A percentile compares a stretch with the other conserved stretches of the same genome.
These are phyloP conservation scores for Esox masquinongy DNA, from an alignment of 2,797 vertebrate species.

Conservation along the genomic window DNA sequence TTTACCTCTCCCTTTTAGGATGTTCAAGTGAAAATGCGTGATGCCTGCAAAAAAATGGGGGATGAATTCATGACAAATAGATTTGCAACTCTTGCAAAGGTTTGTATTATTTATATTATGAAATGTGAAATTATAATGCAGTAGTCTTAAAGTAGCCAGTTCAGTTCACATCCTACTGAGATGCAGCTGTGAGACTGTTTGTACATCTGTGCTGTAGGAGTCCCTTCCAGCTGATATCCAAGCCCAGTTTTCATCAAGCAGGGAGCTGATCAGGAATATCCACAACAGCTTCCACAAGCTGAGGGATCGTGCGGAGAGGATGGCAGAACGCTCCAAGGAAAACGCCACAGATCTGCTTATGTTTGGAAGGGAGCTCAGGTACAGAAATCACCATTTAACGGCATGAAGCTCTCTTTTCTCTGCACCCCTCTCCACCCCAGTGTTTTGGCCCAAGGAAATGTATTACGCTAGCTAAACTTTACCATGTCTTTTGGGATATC, in stretches of 20 bases:
- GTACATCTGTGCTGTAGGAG: constrained; percentile 74
- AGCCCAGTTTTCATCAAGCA: constrained; percentile 88
- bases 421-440: background rate
- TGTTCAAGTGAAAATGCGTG: constrained; percentile 90
- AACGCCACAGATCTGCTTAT: constrained; percentile 91
- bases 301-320: constrained; percentile 89
- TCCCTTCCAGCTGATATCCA: constrained; percentile 94
- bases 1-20: constrained; percentile 74
- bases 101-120: constrained; percentile 47
- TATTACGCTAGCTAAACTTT: background rate
- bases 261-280: constrained; percentile 91
- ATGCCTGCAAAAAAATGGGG: constrained; percentile 85
- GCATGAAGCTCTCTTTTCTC: background rate
- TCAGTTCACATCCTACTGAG: background rate
- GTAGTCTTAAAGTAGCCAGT: background rate
- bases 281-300: constrained; percentile 94
- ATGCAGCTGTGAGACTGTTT: background rate
- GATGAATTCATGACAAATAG: constrained; percentile 94
- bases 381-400: constrained; percentile 20
- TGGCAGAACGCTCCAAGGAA: constrained; percentile 89
- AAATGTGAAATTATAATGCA: background rate
- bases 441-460: constrained; percentile 1
- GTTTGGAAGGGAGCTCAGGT: constrained; percentile 96
- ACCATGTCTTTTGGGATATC: background rate
- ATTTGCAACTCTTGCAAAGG: constrained; percentile 89